These are phyloP conservation scores for Phrixothrix hirtus DNA, from an alignment of 2,888 invertebrate genomes.

Conservation along the genomic window DNA sequence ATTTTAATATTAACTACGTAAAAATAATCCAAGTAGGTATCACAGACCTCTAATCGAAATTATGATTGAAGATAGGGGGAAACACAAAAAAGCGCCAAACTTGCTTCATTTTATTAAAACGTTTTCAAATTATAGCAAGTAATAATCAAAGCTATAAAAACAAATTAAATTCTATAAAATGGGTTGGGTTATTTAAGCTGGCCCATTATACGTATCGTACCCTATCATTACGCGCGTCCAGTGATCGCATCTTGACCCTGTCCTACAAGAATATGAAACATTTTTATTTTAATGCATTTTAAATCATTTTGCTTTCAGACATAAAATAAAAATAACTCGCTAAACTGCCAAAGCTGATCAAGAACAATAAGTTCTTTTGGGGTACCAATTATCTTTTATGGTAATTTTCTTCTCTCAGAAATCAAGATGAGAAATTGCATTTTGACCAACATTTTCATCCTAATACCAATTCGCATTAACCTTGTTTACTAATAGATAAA, in stretches of 20 bases:
- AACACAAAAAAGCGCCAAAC: conserved; percentile 27
- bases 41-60: conserved; percentile 24
- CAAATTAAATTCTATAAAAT: conserved; percentile 58
- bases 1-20: conserved; percentile 16
- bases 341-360: neutral
- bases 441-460: no score
- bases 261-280: conserved; percentile 37
- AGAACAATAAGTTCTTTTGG: neutral
- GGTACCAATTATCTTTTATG: neutral
- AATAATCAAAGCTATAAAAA: conserved; percentile 59
- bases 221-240: conserved; percentile 52
- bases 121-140: conserved; percentile 57
- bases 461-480: no score
- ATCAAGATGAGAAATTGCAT: no score
- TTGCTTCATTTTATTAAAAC: conserved; percentile 53
- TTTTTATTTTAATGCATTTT: conserved; percentile 51
- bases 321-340: neutral
- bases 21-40: conserved; percentile 13
- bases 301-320: conserved; percentile 47
- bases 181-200: conserved; percentile 56
- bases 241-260: conserved; percentile 37
- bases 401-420: neutral
- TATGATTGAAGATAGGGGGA: conserved; percentile 28
- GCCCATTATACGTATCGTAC: conserved; percentile 55
- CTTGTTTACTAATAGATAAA: no score